Percentiles rank a stretch among this genome's conserved stretches.
Evolutionary conservation across 2,888 invertebrate genomes (phyloP).

Genomic region (Teinopalpus imperialis): DNA sequence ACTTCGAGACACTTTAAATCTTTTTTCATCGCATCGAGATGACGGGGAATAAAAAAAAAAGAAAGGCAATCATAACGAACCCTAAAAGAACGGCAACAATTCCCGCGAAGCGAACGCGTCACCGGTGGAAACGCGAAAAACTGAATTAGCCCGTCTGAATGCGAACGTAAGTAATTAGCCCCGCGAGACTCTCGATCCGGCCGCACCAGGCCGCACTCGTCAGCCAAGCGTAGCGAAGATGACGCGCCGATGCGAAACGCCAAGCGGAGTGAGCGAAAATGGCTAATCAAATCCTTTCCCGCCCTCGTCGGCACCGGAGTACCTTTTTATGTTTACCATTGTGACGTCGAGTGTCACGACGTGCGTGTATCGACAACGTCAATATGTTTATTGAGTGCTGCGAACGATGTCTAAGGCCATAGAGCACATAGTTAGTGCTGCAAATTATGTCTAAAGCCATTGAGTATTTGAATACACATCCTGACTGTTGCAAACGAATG

Average conservation of each 20-base stretch:
- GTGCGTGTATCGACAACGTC: slow-evolving; percentile 43
- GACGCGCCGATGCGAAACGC: slow-evolving; percentile 62
- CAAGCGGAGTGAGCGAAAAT: slow-evolving; percentile 70
- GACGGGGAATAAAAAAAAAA: slow-evolving; percentile 13
- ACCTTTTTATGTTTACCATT: slow-evolving; percentile 77
- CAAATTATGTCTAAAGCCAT: too few relatives aligned
- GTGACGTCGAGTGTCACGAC: slow-evolving; percentile 72
- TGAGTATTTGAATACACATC: too few relatives aligned
- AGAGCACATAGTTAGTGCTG: too few relatives aligned
- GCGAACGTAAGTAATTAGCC: slow-evolving; percentile 80
- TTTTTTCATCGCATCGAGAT: slow-evolving; percentile 14
- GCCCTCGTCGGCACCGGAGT: slow-evolving; percentile 68
- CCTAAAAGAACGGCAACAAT: slow-evolving; percentile 37
- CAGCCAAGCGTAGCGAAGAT: slow-evolving; percentile 76
- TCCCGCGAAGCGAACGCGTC: slow-evolving; percentile 50
- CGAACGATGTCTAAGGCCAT: slow-evolving; percentile 17
- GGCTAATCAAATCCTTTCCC: slow-evolving; percentile 81
- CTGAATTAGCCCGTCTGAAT: slow-evolving; percentile 76
- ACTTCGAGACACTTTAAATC: slow-evolving; percentile 3
- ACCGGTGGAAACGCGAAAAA: slow-evolving; percentile 70
- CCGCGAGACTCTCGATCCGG: slow-evolving; percentile 76
- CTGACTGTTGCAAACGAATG: too few relatives aligned
- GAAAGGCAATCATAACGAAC: slow-evolving; percentile 26
- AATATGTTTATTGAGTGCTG: slow-evolving; percentile 25
- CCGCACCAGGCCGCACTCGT: slow-evolving; percentile 70